These are phyloP conservation scores for Drosophila tanythrix DNA, from an alignment of 2,888 invertebrate species.

Conservation along the genomic window DNA sequence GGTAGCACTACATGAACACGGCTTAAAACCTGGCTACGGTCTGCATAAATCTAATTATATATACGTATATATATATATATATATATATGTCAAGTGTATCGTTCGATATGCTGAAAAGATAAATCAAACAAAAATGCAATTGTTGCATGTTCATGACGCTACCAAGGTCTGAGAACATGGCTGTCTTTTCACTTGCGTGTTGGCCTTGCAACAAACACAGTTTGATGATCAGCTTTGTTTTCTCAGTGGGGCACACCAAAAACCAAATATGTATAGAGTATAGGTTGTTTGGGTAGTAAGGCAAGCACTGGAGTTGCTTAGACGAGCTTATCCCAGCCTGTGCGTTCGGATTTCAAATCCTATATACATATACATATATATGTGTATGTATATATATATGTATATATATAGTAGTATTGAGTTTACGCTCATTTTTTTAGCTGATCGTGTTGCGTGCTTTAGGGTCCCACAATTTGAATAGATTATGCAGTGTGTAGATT, in stretches of 20 bases:
- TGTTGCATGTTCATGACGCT: conserved; percentile 56
- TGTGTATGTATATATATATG: neutral
- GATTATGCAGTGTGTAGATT: neutral
- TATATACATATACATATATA: neutral
- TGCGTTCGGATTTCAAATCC: neutral
- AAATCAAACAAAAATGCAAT: conserved; percentile 11
- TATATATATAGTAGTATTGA: neutral
- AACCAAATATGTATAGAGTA: neutral
- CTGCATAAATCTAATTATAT: conserved; percentile 3
- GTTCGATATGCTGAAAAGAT: conserved; percentile 3
- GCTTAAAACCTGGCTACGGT: conserved; percentile 18
- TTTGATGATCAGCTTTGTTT: conserved; percentile 25
- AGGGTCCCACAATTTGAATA: neutral
- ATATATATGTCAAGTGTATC: conserved; percentile 6
- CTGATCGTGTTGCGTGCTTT: neutral
- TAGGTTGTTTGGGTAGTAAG: neutral
- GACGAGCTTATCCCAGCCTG: neutral
- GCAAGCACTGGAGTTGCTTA: neutral
- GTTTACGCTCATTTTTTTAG: conserved; percentile 8
- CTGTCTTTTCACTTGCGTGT: conserved; percentile 74
- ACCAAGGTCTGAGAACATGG: conserved; percentile 78
- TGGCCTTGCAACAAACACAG: conserved; percentile 23
- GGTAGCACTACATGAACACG: conserved; percentile 65
- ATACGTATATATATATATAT: neutral
- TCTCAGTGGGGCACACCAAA: neutral